Evolutionary conservation across 2,888 invertebrate species (phyloP), one percentile per base, ranked within the genome.

Genomic region (Operophtera brumata): DNA sequence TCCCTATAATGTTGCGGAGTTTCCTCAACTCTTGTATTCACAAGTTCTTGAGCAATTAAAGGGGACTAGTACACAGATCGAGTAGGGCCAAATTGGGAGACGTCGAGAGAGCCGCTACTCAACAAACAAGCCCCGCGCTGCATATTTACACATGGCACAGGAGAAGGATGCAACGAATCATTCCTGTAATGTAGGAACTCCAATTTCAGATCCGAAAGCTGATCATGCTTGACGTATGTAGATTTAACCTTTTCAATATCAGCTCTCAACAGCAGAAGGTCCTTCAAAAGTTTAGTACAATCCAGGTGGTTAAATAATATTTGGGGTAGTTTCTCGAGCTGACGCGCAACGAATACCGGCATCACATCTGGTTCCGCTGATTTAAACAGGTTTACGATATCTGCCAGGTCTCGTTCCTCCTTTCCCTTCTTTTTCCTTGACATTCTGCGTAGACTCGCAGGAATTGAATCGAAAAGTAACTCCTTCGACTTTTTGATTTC

Each of bases 271-370:
- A 25, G 4, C 1, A 34, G 5, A 2, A 59, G 1, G 30, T 62
- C 59, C 8, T 57, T 57, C 1, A 62, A 35, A 0, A 62, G 39
- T 39, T 53, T 54, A 5, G 62, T 44, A 2, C 47, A 47, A 44
- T 62, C 61, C 0, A 62, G 30, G 12, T 58, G 56, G 11, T 58
- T 13, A 11, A 11, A 37, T 13, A 13, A 13, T 37, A 37, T 37
- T 37, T n/a, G 37, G 7, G 37, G 37, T 51, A 61, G 35, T 40
- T 48, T 57, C 1, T n/a, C n/a, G n/a, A n/a, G n/a, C n/a, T n/a
- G n/a, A n/a, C n/a, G n/a, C n/a, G n/a, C n/a, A n/a, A n/a, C 62
- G 48, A 57, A 62, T 3, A 59, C 28, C 4, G 58, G 61, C 0
- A 50, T 44, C 4, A 40, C 8, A 1, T 54, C 52, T 6, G 48